Conservation (phyloP, 2,888 invertebrate species). For the Nemapogon koenigi region DNA sequence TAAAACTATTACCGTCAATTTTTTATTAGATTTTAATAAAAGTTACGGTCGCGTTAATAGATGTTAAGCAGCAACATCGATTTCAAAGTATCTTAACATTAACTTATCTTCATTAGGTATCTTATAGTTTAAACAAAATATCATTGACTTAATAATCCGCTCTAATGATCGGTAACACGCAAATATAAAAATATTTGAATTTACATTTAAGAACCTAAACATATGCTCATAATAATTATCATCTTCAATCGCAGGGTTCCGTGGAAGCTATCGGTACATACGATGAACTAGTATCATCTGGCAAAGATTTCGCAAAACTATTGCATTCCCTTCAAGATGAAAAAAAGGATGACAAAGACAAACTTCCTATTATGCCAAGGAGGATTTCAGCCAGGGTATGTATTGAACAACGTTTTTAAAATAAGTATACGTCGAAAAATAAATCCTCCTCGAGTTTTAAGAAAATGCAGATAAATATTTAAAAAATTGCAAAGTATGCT, state of each 20-base stretch:
- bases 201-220: no score
- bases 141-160: no score
- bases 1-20: no score
- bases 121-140: no score
- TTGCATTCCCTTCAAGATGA: slow-evolving; percentile 52
- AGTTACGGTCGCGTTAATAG: no score
- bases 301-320: slow-evolving; percentile 68
- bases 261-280: slow-evolving; percentile 68
- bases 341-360: slow-evolving; percentile 36
- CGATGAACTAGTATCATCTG: slow-evolving; percentile 58
- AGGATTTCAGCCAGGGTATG: slow-evolving; percentile 49
- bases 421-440: not conserved
- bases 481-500: not conserved
- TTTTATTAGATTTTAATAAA: no score
- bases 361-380: slow-evolving; percentile 35
- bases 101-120: no score
- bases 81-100: no score
- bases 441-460: not conserved
- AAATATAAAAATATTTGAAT: no score
- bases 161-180: no score
- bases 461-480: not conserved
- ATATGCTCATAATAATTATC: no score
- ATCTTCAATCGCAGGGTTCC: slow-evolving; percentile 48
- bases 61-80: no score
- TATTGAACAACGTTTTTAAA: slow-evolving; percentile 9